phyloP scores from a whole-genome alignment of 2,888 invertebrate genomes.

The Spodoptera exigua region DNA sequence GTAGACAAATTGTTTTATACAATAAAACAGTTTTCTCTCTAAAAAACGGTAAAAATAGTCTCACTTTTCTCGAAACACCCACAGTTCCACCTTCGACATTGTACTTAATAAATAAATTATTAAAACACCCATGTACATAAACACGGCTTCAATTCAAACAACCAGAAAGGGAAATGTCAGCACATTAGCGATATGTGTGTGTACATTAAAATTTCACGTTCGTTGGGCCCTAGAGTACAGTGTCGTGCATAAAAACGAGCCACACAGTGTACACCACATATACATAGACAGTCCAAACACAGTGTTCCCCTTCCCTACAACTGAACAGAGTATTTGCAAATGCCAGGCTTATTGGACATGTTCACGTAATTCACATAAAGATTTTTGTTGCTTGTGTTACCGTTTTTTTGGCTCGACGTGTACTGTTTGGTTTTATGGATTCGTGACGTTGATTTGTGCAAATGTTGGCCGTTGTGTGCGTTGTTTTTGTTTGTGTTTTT shows the following conservation, averaged over 20 bases:
- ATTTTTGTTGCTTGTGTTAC: constrained; percentile 27
- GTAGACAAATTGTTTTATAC: too few relatives aligned
- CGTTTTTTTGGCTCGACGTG: constrained; percentile 30
- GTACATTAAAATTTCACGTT: constrained; percentile 42
- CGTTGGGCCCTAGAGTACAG: constrained; percentile 37
- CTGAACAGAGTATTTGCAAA: constrained; percentile 45
- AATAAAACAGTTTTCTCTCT: too few relatives aligned
- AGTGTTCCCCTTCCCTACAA: constrained; percentile 43
- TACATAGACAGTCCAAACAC: constrained; percentile 40
- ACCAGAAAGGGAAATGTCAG: constrained; percentile 13
- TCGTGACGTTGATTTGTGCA: constrained; percentile 22
- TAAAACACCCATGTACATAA: too few relatives aligned
- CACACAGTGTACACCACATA: constrained; percentile 28
- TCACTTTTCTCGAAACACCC: too few relatives aligned
- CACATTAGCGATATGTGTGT: constrained; percentile 18
- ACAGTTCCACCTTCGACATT: too few relatives aligned
- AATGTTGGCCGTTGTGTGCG: constrained; percentile 9
- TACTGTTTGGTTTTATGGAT: constrained; percentile 18
- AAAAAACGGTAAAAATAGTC: too few relatives aligned
- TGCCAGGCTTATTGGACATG: constrained; percentile 39
- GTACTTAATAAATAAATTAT: too few relatives aligned
- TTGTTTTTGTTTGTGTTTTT: constrained; percentile 6
- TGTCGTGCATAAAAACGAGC: constrained; percentile 38
- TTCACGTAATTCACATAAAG: constrained; percentile 34
- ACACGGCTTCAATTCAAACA: constrained; percentile 17